Evolutionary conservation across 2,888 invertebrate genomes (phyloP).

Genomic region (Mantis religiosa): DNA sequence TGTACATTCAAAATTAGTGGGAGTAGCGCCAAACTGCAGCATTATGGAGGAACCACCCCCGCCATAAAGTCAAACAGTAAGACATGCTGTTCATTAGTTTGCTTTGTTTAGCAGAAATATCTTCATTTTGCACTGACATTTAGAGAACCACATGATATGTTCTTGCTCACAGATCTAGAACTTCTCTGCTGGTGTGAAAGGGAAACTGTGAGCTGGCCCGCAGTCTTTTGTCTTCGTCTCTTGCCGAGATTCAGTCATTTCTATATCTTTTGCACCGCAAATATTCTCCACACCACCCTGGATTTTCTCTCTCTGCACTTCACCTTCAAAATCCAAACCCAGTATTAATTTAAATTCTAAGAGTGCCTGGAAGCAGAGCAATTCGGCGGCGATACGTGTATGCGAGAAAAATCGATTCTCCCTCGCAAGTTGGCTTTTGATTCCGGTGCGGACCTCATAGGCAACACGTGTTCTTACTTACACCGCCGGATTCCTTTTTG

Average conservation of each 20-base stretch:
- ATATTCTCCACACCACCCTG: background rate
- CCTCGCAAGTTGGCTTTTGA: background rate
- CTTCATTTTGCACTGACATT: too few relatives aligned
- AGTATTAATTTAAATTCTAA: background rate
- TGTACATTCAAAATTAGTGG: too few relatives aligned
- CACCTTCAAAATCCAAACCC: background rate
- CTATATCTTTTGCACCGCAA: background rate
- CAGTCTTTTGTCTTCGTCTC: background rate
- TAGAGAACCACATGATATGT: too few relatives aligned
- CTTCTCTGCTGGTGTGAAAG: too few relatives aligned
- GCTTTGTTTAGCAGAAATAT: too few relatives aligned
- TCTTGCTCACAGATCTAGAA: too few relatives aligned
- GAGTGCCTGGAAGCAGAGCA: background rate
- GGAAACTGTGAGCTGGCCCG: background rate
- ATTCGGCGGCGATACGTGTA: background rate
- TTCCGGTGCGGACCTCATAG: background rate
- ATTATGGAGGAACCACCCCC: fast-evolving
- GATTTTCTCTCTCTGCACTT: background rate
- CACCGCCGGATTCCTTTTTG: background rate
- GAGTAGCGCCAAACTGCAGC: too few relatives aligned
- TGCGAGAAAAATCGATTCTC: background rate
- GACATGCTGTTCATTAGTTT: too few relatives aligned
- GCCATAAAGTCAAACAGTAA: too few relatives aligned
- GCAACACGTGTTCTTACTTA: background rate
- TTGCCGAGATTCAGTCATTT: background rate